Evolutionary conservation across 2,888 invertebrate genomes (phyloP).

Genomic region (Dusona sp.): DNA sequence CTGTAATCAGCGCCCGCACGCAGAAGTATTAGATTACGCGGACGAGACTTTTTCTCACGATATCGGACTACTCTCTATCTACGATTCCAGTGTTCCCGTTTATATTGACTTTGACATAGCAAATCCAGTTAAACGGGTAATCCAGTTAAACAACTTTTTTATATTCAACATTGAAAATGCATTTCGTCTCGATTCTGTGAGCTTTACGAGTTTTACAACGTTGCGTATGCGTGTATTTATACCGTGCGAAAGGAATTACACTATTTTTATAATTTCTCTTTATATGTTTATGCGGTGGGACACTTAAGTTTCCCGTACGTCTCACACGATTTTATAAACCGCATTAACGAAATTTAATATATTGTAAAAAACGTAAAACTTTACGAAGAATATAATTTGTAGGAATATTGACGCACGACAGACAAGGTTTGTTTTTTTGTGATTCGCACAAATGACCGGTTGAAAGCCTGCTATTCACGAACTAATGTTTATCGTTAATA

Average conservation of each 20-base stretch:
- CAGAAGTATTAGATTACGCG: conserved; percentile 43
- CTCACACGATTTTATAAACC: too few relatives aligned
- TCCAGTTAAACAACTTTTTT: not conserved
- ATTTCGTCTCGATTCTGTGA: not conserved
- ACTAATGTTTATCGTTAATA: too few relatives aligned
- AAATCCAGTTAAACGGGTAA: conserved; percentile 30
- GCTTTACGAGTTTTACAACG: not conserved
- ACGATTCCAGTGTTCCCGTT: conserved; percentile 12
- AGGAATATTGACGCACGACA: not conserved
- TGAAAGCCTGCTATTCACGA: not conserved
- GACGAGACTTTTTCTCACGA: conserved; percentile 64
- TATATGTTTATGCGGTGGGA: too few relatives aligned
- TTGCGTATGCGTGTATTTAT: not conserved
- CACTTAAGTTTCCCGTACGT: too few relatives aligned
- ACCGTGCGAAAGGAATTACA: not conserved
- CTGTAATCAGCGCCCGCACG: conserved; percentile 54
- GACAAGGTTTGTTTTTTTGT: not conserved
- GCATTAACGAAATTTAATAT: too few relatives aligned
- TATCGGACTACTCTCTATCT: conserved; percentile 49
- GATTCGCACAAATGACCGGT: not conserved
- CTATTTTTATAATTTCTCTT: not conserved
- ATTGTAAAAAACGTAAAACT: not conserved
- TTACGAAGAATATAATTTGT: not conserved
- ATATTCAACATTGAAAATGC: not conserved
- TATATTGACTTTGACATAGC: conserved; percentile 42